Conservation (phyloP, 2,888 invertebrate species). For the Hymenopus coronatus region DNA sequence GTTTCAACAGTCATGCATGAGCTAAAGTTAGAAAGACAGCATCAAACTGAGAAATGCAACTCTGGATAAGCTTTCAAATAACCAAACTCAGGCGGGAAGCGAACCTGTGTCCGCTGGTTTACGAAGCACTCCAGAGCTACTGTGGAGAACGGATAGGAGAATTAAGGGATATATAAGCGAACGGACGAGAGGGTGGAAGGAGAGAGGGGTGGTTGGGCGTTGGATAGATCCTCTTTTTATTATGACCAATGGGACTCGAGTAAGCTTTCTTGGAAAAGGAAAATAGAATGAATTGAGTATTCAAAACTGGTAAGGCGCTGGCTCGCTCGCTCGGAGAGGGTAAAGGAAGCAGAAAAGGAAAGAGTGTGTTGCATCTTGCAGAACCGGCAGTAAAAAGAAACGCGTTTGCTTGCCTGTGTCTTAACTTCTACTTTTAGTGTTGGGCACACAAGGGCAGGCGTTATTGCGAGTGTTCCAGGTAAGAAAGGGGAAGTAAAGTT, state of each 20-base stretch:
- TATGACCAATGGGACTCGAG: not conserved
- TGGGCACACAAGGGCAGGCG: slow-evolving; percentile 2
- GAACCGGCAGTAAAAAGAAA: not conserved
- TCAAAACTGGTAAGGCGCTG: not conserved
- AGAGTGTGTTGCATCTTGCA: not conserved
- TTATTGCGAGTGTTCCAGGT: slow-evolving; percentile 12
- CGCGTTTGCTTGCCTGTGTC: not conserved
- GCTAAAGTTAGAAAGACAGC: no score
- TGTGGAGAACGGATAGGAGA: no score
- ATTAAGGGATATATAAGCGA: no score
- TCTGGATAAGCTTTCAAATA: no score
- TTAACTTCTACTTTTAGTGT: slow-evolving; percentile 22
- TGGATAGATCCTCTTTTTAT: not conserved
- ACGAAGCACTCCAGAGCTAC: no score
- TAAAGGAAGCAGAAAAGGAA: not conserved
- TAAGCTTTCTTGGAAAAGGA: not conserved
- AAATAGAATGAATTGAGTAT: not conserved
- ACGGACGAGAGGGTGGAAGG: no score
- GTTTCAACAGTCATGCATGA: no score
- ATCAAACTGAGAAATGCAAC: no score
- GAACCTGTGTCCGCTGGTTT: no score
- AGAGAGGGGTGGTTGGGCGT: no score
- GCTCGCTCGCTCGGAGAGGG: no score
- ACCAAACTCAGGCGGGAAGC: no score
- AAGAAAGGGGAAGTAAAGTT: not conserved